Conservation (phyloP, 2,113 vertebrate species). For the Prochilodus magdalenae region DNA sequence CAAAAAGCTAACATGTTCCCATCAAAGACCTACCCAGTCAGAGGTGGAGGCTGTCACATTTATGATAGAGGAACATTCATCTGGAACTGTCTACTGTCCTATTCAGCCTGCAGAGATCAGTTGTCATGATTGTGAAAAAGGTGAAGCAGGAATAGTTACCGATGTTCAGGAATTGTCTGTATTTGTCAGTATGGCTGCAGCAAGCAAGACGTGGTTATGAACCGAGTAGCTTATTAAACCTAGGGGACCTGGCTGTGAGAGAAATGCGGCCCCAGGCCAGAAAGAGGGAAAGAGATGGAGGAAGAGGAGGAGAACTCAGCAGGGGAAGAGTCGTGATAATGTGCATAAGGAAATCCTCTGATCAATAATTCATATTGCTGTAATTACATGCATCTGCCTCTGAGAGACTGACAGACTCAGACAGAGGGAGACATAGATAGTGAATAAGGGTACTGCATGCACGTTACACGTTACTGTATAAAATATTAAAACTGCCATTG, state of each 20-base stretch:
- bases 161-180: not conserved
- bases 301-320: constrained; percentile 38
- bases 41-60: not conserved
- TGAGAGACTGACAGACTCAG: not conserved
- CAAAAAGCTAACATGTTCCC: not conserved
- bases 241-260: not conserved
- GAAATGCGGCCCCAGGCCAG: constrained; percentile 14
- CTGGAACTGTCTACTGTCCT: not conserved
- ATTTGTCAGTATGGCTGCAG: not conserved
- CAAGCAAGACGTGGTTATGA: not conserved
- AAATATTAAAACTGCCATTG: constrained; percentile 7
- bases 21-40: not conserved
- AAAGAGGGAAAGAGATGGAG: not conserved
- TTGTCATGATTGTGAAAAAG: not conserved
- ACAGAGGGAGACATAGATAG: constrained; percentile 3
- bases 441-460: not conserved
- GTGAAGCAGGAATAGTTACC: not conserved
- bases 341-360: constrained; percentile 53
- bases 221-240: not conserved
- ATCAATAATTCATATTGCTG: constrained; percentile 58
- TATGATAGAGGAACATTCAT: not conserved
- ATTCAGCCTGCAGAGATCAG: not conserved
- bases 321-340: constrained; percentile 35
- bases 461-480: not conserved
- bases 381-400: constrained; percentile 54